phyloP scores from a whole-genome alignment of 2,888 invertebrate genomes.

The Troglohyphantes excavatus region DNA sequence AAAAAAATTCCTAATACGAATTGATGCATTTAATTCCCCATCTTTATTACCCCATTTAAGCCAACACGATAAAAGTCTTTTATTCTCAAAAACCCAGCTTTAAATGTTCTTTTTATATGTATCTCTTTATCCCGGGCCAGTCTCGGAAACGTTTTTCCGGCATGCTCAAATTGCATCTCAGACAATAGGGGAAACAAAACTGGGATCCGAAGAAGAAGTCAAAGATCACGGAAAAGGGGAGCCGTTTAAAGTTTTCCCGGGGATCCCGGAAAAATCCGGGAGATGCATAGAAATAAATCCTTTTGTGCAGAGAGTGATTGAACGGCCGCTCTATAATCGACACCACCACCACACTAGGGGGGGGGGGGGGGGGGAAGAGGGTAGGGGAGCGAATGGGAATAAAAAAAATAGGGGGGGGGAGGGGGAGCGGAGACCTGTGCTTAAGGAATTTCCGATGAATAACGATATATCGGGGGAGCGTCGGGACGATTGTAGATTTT shows the following conservation, averaged over 20 bases:
- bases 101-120: conserved; percentile 4
- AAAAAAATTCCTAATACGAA: no score
- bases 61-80: background rate
- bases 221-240: conserved; percentile 43
- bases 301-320: conserved; percentile 66
- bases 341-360: no score
- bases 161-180: conserved; percentile 30
- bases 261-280: conserved; percentile 24
- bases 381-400: background rate
- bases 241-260: conserved; percentile 53
- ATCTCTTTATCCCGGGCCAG: conserved; percentile 3
- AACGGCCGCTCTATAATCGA: conserved; percentile 55
- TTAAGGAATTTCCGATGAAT: conserved; percentile 73
- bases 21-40: background rate
- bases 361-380: background rate
- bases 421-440: conserved; percentile 16
- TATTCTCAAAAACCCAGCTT: conserved; percentile 20
- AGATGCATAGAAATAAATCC: conserved; percentile 59
- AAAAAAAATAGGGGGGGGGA: background rate
- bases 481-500: conserved; percentile 56
- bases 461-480: conserved; percentile 51
- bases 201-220: conserved; percentile 12
- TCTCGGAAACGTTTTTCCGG: conserved; percentile 14
- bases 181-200: conserved; percentile 34
- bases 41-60: conserved; percentile 12